Evolutionary conservation across 2,113 vertebrate species (phyloP).

Genomic region (Menidia beryllina): DNA sequence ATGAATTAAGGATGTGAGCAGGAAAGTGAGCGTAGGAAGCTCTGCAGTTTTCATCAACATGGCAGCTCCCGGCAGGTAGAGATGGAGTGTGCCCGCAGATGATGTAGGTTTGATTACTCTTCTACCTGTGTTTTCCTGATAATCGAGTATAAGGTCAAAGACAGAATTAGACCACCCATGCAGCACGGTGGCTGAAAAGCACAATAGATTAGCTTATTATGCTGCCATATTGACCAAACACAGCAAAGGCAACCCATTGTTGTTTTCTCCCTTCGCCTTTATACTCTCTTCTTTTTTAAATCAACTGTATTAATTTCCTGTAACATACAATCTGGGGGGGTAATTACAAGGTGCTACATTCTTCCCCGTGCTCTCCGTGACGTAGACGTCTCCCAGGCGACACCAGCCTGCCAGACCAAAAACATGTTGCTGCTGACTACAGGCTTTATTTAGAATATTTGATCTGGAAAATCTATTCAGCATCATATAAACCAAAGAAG

Average conservation of each 20-base stretch:
- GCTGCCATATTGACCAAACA: slow-evolving; percentile 39
- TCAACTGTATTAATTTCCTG: slow-evolving; percentile 57
- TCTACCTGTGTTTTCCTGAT: slow-evolving; percentile 57
- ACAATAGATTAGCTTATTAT: slow-evolving; percentile 50
- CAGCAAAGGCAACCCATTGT: slow-evolving; percentile 62
- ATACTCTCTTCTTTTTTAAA: slow-evolving; percentile 8
- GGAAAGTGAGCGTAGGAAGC: slow-evolving; percentile 23
- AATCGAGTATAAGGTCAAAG: slow-evolving; percentile 48
- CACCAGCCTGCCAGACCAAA: slow-evolving; percentile 55
- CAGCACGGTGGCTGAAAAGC: slow-evolving; percentile 21
- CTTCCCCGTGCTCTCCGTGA: slow-evolving; percentile 39
- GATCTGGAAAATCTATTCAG: slow-evolving; percentile 63
- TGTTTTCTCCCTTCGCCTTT: slow-evolving; percentile 24
- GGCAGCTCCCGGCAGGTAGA: slow-evolving; percentile 64
- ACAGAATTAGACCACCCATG: slow-evolving; percentile 57
- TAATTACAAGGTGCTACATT: slow-evolving; percentile 62
- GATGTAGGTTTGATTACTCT: slow-evolving; percentile 56
- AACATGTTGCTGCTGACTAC: slow-evolving; percentile 49
- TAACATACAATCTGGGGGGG: slow-evolving; percentile 40
- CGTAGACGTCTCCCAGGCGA: slow-evolving; percentile 63
- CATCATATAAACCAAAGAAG: slow-evolving; percentile 49
- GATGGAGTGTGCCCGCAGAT: slow-evolving; percentile 35
- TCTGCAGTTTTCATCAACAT: slow-evolving; percentile 50
- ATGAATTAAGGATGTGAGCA: slow-evolving; percentile 29
- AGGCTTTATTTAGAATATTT: slow-evolving; percentile 69